Percentiles rank a stretch among this genome's conserved stretches.
Evolutionary conservation across 1,140 invertebrate species (phyloP).

Genomic region (Drosophila jambulina): DNA sequence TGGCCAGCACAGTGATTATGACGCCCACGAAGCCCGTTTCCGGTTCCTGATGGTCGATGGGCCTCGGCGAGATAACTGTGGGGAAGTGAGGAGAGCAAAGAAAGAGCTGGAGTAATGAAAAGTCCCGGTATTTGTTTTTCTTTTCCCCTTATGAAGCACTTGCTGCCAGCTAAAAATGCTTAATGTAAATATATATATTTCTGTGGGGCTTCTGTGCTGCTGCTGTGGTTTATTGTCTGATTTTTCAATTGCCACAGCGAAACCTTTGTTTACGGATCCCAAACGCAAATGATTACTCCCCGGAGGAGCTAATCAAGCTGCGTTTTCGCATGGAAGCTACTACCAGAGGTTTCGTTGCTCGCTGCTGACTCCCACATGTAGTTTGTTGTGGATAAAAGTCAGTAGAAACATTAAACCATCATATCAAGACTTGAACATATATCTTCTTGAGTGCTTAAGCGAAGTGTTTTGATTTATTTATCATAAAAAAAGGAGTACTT

Average conservation of each 20-base stretch:
- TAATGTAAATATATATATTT: background rate
- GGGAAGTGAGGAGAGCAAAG: constrained; percentile 1
- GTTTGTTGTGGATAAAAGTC: background rate
- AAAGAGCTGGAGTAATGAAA: constrained; percentile 6
- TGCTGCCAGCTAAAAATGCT: background rate
- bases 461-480: background rate
- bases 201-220: background rate
- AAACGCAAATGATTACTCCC: constrained; percentile 15
- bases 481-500: background rate
- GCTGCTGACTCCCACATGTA: background rate
- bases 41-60: constrained; percentile 86
- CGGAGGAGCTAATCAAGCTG: constrained; percentile 8
- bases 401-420: too few species aligned
- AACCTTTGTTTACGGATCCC: constrained; percentile 1
- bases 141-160: background rate
- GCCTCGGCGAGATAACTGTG: constrained; percentile 82
- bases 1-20: constrained; percentile 91
- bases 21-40: constrained; percentile 89
- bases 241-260: constrained; percentile 12
- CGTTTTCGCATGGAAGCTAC: background rate
- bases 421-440: background rate
- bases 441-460: background rate
- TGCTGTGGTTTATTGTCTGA: constrained; percentile 10
- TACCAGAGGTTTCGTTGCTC: too few species aligned
- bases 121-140: constrained; percentile 5